phyloP scores from a whole-genome alignment of 1,140 invertebrate species.

The Euglossa dilemma region DNA sequence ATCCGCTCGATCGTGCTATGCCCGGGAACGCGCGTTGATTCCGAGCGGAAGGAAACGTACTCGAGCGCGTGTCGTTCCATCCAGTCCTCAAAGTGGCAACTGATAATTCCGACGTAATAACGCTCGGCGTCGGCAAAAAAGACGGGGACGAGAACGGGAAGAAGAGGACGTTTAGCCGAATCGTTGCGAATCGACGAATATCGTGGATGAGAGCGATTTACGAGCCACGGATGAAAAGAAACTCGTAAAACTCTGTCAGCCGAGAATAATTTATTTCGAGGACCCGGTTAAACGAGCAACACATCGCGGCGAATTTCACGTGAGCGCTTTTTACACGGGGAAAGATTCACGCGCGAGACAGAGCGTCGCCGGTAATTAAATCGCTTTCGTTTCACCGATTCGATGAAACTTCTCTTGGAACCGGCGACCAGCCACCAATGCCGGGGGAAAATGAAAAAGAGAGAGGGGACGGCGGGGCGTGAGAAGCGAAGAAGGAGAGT shows the following conservation, averaged over 20 bases:
- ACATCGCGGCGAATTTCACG: neutral
- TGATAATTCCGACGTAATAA: too few relatives aligned
- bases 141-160: too few relatives aligned
- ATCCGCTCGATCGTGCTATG: neutral
- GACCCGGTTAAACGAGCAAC: neutral
- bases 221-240: too few relatives aligned
- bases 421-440: neutral
- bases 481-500: neutral
- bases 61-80: neutral
- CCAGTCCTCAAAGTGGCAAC: neutral
- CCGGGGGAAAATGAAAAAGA: neutral
- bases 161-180: too few relatives aligned
- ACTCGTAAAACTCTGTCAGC: neutral
- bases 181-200: neutral
- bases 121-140: too few relatives aligned
- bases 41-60: neutral
- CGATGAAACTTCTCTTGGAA: neutral
- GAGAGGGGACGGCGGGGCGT: neutral
- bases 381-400: neutral
- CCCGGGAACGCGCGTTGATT: neutral
- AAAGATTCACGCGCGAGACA: neutral
- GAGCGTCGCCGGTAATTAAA: neutral
- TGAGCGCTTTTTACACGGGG: neutral
- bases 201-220: neutral
- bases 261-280: neutral